Evolutionary conservation across 2,113 vertebrate genomes (phyloP).

Genomic region (Callocephalon fimbriatum): DNA sequence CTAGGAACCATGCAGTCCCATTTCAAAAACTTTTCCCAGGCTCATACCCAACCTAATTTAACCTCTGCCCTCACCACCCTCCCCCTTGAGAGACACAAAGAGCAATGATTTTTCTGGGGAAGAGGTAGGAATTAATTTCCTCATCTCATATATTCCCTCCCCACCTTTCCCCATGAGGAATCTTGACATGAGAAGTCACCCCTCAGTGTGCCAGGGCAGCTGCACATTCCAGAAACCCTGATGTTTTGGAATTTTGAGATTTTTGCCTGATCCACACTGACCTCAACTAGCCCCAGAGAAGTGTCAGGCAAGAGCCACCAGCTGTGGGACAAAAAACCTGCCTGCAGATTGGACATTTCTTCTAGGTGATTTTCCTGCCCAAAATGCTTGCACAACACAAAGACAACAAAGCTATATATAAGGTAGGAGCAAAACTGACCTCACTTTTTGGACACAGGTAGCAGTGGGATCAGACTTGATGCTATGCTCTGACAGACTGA

Average conservation of each 20-base stretch:
- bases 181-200: neutral
- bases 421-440: neutral
- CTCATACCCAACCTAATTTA: neutral
- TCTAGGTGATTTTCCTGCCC: neutral
- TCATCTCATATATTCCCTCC: neutral
- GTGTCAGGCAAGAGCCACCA: neutral
- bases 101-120: neutral
- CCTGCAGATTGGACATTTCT: neutral
- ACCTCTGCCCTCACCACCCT: neutral
- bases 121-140: neutral
- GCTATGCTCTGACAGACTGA: neutral
- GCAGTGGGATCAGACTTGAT: neutral
- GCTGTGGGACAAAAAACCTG: neutral
- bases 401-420: neutral
- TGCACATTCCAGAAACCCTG: constrained; percentile 4
- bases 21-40: neutral
- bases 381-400: neutral
- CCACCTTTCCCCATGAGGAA: neutral
- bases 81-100: neutral
- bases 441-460: neutral
- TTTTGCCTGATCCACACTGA: neutral
- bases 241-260: neutral
- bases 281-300: neutral
- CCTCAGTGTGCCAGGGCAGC: neutral
- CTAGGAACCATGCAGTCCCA: neutral